These are phyloP conservation scores for Cacatua alba DNA, from an alignment of 2,113 vertebrate species.

Conservation along the genomic window DNA sequence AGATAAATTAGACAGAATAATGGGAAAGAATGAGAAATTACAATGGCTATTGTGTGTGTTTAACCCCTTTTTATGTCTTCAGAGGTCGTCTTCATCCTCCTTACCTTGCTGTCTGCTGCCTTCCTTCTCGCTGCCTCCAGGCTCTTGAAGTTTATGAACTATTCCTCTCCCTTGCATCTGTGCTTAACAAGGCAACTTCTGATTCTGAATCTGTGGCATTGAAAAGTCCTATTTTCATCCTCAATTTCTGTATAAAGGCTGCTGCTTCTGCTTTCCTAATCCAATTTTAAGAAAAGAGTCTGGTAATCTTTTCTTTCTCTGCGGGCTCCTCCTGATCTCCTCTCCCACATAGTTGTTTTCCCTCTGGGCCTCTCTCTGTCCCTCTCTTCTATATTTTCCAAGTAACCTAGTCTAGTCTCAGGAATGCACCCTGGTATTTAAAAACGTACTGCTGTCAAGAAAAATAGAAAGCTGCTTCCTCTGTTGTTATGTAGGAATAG, in stretches of 20 bases:
- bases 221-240: not conserved
- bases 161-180: not conserved
- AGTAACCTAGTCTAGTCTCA: not conserved
- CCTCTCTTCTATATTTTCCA: not conserved
- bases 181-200: not conserved
- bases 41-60: not conserved
- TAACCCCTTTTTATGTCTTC: not conserved
- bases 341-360: not conserved
- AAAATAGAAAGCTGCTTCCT: not conserved
- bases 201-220: not conserved
- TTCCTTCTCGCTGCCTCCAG: not conserved
- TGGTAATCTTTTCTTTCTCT: not conserved
- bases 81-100: not conserved
- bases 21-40: not conserved
- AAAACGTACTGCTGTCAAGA: not conserved
- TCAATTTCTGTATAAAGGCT: not conserved
- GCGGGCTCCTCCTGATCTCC: not conserved
- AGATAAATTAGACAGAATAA: not conserved
- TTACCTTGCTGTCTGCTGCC: not conserved
- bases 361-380: not conserved
- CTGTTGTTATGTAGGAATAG: not conserved
- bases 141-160: not conserved
- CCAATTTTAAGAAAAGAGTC: not conserved
- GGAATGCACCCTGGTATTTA: not conserved
- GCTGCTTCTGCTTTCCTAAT: not conserved